A percentile compares a stretch with the other conserved stretches of the same genome.
Evolutionary conservation across 2,113 vertebrate genomes (phyloP).

Genomic region (Ameiurus melas): DNA sequence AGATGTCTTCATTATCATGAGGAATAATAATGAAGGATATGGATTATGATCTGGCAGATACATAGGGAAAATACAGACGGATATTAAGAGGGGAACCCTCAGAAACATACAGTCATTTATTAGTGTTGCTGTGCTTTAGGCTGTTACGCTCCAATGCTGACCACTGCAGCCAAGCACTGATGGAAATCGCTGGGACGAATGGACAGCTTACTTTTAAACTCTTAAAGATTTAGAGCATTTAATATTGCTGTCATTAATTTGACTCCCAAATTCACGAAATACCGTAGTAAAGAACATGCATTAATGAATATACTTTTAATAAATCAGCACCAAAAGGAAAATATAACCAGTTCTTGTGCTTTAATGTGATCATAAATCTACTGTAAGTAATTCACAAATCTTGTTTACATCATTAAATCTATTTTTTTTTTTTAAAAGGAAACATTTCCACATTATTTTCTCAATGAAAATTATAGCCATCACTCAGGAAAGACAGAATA

Average conservation of each 20-base stretch:
- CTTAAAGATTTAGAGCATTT: neutral
- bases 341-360: neutral
- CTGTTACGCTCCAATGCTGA: slow-evolving; percentile 22
- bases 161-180: neutral
- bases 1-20: slow-evolving; percentile 59
- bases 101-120: slow-evolving; percentile 28
- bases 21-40: slow-evolving; percentile 56
- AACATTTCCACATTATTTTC: neutral
- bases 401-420: neutral
- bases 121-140: slow-evolving; percentile 28
- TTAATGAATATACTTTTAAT: no score
- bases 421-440: neutral
- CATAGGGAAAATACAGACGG: slow-evolving; percentile 48
- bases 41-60: slow-evolving; percentile 49
- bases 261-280: neutral
- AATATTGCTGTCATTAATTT: neutral
- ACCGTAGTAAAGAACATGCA: neutral
- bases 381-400: neutral
- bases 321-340: neutral
- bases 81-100: slow-evolving; percentile 30
- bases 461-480: neutral
- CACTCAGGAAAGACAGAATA: neutral
- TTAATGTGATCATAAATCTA: neutral
- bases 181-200: neutral
- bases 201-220: neutral